Base-by-base conservation (phyloP, 2,113 vertebrate genomes). In the Cairina moschata region DNA sequence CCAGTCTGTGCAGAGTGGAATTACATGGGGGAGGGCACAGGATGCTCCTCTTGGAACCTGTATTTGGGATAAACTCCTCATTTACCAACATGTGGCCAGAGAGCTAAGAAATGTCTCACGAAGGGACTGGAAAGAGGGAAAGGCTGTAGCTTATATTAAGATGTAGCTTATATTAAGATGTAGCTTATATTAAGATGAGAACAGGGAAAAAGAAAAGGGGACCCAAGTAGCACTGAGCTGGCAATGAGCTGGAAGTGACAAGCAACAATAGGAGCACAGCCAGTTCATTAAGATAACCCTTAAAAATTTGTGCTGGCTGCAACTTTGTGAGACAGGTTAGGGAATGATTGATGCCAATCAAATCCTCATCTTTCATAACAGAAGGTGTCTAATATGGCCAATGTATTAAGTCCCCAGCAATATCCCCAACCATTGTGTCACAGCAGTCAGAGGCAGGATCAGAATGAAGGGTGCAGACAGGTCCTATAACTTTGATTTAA, bases 281-380 rank as follows among this genome's bases (percentile, higher is more conserved):
- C 83, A 96, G 96, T 95, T 97, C 96, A 98, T 97, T 98, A 96
- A 97, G 87, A 83, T 69, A 91, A 94, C 86, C 88, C 93, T 97
- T 97, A 97, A 96, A 95, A 97, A 48, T 29, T 96, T 96, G 67
- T 92, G 63, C 94, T 97, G 83, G 72, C 92, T 97, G 9, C 42
- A 95, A 93, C 52, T 95, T 81, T 18, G 20, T 84, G 91, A 94
- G 97, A 97, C 93, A 96, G 95, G 77, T 88, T 97, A 94, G 75
- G 38, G 77, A 96, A 96, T 97, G 97, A 97, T 91, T 97, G 97
- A 96, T 96, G 95, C 85, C 97, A 98, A 95, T 97, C 97, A 98
- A 97, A 95, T 82, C 69, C 52, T 90, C 54, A 78, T 66, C 88
- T 91, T 95, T 91, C 38, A 1, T 83, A 89, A 42, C 75, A 93